phyloP scores from a whole-genome alignment of 2,113 vertebrate species.

The Xyrauchen texanus region DNA sequence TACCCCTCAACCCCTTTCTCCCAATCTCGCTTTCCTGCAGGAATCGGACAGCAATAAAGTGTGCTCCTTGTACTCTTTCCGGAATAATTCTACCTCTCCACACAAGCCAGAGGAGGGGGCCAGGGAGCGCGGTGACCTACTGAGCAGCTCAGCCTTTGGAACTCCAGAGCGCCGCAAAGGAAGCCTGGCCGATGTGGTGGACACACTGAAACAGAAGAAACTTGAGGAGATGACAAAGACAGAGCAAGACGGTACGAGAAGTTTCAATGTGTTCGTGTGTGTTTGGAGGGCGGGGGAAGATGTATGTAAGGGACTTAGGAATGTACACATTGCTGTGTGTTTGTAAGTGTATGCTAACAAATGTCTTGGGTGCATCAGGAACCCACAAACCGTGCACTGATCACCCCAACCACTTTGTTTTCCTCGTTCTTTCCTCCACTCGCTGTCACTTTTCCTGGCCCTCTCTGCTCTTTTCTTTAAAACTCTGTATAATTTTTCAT shows the following conservation, averaged over 20 bases:
- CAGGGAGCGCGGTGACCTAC: constrained; percentile 92
- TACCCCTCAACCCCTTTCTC: neutral
- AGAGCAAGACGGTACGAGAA: constrained; percentile 91
- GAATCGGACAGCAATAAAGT: constrained; percentile 99
- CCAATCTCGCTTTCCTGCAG: constrained; percentile 77
- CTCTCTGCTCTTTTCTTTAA: constrained; percentile 29
- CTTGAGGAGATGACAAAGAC: constrained; percentile 99
- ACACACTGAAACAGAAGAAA: constrained; percentile 98
- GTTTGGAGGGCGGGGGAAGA: neutral
- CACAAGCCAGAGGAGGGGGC: constrained; percentile 97
- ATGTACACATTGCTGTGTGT: constrained; percentile 41
- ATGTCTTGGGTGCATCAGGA: constrained; percentile 38
- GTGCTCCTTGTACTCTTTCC: constrained; percentile 99
- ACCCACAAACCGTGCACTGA: constrained; percentile 27
- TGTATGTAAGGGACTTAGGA: constrained; percentile 31
- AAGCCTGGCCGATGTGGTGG: constrained; percentile 98
- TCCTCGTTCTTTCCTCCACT: constrained; percentile 25
- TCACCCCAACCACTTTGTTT: constrained; percentile 38
- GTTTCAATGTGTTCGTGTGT: constrained; percentile 15
- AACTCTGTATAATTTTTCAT: constrained; percentile 35
- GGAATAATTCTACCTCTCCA: constrained; percentile 99
- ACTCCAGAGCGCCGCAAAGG: constrained; percentile 98
- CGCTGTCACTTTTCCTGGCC: constrained; percentile 17
- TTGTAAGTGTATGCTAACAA: constrained; percentile 44
- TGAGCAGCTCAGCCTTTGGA: constrained; percentile 93